Conservation (phyloP, 2,797 vertebrate genomes). For the Bovichtus variegatus region DNA sequence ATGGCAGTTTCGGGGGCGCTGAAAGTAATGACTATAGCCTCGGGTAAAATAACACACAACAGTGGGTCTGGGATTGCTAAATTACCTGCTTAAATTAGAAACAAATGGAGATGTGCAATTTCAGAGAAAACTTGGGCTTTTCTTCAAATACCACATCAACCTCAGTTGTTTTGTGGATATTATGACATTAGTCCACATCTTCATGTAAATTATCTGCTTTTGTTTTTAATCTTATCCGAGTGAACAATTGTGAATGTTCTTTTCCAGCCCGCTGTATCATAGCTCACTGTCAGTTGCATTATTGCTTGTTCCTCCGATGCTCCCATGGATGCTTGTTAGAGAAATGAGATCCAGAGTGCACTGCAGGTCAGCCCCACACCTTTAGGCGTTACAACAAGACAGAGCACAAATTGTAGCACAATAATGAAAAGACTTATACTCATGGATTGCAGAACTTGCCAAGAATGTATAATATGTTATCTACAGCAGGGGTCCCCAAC, state of each 20-base stretch:
- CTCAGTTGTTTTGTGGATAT: conserved; percentile 13
- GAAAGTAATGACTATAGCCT: conserved; percentile 9
- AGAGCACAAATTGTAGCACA: not conserved
- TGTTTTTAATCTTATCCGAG: conserved; percentile 15
- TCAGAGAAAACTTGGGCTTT: not conserved
- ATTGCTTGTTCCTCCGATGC: conserved; percentile 1
- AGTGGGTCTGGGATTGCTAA: not conserved
- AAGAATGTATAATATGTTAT: not conserved
- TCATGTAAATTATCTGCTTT: not conserved
- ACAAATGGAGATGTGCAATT: conserved; percentile 15
- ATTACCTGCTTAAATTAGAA: conserved; percentile 9
- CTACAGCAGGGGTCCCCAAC: too few species aligned
- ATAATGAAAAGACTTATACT: not conserved
- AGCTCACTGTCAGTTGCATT: conserved; percentile 7
- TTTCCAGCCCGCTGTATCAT: not conserved
- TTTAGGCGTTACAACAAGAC: conserved; percentile 9
- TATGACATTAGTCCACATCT: not conserved
- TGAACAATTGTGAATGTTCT: conserved; percentile 3
- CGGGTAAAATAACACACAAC: conserved; percentile 14
- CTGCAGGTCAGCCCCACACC: conserved; percentile 24
- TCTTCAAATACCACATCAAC: conserved; percentile 5
- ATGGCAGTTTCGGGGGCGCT: not conserved
- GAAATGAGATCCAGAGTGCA: conserved; percentile 17
- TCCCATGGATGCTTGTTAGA: conserved; percentile 34
- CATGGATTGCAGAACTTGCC: not conserved